phyloP scores from a whole-genome alignment of 2,888 invertebrate genomes.

The Plagodis pulveraria region DNA sequence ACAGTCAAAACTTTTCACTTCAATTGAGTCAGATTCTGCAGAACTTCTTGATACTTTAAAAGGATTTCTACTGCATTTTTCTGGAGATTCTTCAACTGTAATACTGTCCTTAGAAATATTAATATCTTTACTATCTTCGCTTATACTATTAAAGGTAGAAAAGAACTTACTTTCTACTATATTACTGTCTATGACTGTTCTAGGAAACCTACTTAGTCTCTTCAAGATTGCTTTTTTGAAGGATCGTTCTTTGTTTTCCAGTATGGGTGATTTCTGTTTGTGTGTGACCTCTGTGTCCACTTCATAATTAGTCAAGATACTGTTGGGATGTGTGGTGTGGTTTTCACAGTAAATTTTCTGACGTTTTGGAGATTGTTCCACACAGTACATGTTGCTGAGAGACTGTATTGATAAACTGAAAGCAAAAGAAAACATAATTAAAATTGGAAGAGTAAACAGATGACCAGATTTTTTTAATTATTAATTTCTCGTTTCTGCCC shows the following conservation, averaged over 20 bases:
- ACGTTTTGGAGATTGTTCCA: slow-evolving; percentile 65
- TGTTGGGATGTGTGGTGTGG: slow-evolving; percentile 15
- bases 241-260: slow-evolving; percentile 72
- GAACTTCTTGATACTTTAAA: slow-evolving; percentile 18
- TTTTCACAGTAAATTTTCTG: slow-evolving; percentile 48
- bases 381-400: slow-evolving; percentile 74
- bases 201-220: slow-evolving; percentile 80
- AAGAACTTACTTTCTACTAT: slow-evolving; percentile 87
- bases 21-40: not conserved
- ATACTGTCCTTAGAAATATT: slow-evolving; percentile 44
- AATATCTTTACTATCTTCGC: slow-evolving; percentile 13
- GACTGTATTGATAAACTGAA: slow-evolving; percentile 75
- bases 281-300: slow-evolving; percentile 40
- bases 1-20: not conserved
- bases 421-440: slow-evolving; percentile 32
- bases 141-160: slow-evolving; percentile 36
- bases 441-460: no score
- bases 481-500: no score
- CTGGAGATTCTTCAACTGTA: slow-evolving; percentile 55
- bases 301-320: slow-evolving; percentile 42
- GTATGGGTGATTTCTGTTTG: slow-evolving; percentile 70
- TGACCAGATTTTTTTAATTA: no score
- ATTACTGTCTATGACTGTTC: slow-evolving; percentile 70
- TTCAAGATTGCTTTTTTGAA: slow-evolving; percentile 69
- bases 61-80: slow-evolving; percentile 34